Conservation (phyloP, 92 coral and sea anemone genomes). For the Umimayanthus kanabou region DNA sequence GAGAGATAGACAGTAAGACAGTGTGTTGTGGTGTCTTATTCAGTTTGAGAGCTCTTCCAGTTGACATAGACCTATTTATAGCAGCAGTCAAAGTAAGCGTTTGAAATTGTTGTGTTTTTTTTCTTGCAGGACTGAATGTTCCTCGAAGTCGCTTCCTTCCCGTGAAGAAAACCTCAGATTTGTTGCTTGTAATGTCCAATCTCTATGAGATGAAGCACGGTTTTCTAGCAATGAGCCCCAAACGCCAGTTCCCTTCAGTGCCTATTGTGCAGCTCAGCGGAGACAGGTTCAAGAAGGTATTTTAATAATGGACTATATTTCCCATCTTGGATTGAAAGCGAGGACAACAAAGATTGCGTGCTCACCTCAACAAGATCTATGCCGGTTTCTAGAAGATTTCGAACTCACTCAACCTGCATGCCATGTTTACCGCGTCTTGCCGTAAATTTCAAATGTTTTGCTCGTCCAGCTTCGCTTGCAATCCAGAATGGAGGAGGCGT, state of each 20-base stretch:
- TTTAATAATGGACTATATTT: background rate
- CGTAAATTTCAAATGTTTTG: no score
- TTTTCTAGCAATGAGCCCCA: slow-evolving; percentile 79
- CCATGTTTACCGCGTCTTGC: no score
- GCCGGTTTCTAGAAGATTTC: no score
- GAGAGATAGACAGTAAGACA: background rate
- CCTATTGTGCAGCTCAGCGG: slow-evolving; percentile 96
- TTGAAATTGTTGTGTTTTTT: background rate
- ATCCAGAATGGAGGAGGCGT: no score
- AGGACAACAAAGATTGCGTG: no score
- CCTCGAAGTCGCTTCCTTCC: slow-evolving; percentile 99
- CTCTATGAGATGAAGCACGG: slow-evolving; percentile 90
- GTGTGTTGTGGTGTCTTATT: background rate
- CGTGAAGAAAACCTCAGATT: slow-evolving; percentile 93
- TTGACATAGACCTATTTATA: no score
- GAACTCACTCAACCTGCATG: no score
- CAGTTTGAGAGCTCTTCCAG: no score
- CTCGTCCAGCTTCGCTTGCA: no score
- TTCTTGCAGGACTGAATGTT: slow-evolving; percentile 79
- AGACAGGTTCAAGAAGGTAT: slow-evolving; percentile 78
- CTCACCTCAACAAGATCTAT: no score
- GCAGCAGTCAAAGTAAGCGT: background rate
- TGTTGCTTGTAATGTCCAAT: slow-evolving; percentile 89
- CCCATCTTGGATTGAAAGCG: no score
- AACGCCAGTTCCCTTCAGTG: slow-evolving; percentile 84